phyloP scores from a whole-genome alignment of 1,140 invertebrate genomes.

The Bombus confusus region DNA sequence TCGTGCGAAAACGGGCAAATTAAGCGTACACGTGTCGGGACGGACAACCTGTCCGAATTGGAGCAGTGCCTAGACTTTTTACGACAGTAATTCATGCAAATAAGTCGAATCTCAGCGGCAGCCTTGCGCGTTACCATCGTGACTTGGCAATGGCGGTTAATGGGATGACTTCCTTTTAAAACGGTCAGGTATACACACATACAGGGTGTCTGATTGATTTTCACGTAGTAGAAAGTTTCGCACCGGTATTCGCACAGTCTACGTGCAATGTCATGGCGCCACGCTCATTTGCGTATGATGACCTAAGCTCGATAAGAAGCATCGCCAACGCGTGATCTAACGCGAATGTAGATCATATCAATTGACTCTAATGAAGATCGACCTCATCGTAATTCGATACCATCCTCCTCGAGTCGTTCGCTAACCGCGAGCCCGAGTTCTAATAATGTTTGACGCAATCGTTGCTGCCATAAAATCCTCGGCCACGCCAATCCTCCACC shows the following conservation, averaged over 20 bases:
- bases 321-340: slow-evolving; percentile 15
- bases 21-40: not conserved
- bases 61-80: slow-evolving; percentile 23
- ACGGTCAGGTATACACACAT: no score
- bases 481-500: not conserved
- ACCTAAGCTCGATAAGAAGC: not conserved
- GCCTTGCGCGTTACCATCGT: not conserved
- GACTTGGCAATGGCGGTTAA: slow-evolving; percentile 11
- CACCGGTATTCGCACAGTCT: not conserved
- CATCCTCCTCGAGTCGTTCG: not conserved
- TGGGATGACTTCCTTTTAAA: not conserved
- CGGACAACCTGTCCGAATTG: slow-evolving; percentile 21
- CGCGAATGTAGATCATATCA: slow-evolving; percentile 51
- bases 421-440: not conserved
- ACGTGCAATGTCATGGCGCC: not conserved
- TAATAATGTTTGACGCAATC: not conserved
- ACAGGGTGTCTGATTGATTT: not conserved
- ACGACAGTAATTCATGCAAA: slow-evolving; percentile 8
- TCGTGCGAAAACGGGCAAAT: not conserved
- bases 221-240: not conserved
- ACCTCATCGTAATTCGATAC: slow-evolving; percentile 48
- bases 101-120: not conserved
- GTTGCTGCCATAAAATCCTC: not conserved
- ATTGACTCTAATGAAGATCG: slow-evolving; percentile 52
- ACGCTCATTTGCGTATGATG: not conserved